A percentile compares a stretch with the other conserved stretches of the same genome.
phyloP scores from a whole-genome alignment of 2,888 invertebrate species.

The Molanna angustata region DNA sequence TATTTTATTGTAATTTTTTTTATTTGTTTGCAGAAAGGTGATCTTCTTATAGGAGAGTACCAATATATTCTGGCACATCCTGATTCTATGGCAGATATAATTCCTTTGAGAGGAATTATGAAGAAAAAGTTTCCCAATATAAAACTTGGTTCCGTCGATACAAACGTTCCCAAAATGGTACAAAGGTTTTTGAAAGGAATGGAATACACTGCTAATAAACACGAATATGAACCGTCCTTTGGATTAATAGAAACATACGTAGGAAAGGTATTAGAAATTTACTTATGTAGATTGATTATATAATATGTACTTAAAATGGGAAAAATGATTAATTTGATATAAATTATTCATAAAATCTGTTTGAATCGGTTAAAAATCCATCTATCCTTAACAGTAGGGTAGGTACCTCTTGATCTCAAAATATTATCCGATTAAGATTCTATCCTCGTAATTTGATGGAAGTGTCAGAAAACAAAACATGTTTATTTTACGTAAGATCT shows the following conservation, averaged over 20 bases:
- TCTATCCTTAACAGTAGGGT: no score
- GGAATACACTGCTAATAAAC: slow-evolving; percentile 63
- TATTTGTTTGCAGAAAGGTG: slow-evolving; percentile 64
- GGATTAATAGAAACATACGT: slow-evolving; percentile 64
- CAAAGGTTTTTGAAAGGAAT: slow-evolving; percentile 67
- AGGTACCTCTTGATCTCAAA: no score
- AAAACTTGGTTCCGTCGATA: slow-evolving; percentile 63
- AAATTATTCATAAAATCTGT: no score
- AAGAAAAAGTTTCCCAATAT: slow-evolving; percentile 73
- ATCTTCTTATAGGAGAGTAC: slow-evolving; percentile 64
- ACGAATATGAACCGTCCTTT: slow-evolving; percentile 69
- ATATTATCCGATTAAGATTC: no score
- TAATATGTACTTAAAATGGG: no score
- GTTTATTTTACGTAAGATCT: no score
- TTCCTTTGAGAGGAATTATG: slow-evolving; percentile 72
- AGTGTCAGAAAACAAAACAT: no score
- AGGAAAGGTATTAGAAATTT: slow-evolving; percentile 72
- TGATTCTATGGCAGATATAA: slow-evolving; percentile 73
- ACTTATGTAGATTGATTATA: no score
- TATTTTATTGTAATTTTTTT: no score
- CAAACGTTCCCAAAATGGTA: slow-evolving; percentile 61
- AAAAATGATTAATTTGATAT: no score
- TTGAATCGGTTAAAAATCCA: no score
- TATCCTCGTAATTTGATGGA: no score
- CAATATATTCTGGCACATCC: slow-evolving; percentile 76